phyloP scores from a whole-genome alignment of 2,113 vertebrate species.

The Engystomops pustulosus region DNA sequence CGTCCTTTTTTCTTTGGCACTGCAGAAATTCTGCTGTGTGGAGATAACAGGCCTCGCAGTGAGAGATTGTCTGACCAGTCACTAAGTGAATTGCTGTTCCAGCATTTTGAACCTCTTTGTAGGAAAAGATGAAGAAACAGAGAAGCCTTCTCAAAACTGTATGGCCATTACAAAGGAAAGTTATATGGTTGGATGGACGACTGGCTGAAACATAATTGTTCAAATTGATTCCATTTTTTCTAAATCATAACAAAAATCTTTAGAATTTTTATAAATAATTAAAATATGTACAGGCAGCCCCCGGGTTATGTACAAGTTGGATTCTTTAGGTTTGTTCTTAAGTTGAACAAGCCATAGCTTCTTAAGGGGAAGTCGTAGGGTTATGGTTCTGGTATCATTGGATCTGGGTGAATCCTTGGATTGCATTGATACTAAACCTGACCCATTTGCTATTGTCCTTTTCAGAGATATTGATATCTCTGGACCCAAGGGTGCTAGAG shows the following conservation, averaged over 20 bases:
- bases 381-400: too few species aligned
- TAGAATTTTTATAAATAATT: neutral
- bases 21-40: slow-evolving; percentile 27
- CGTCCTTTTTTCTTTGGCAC: slow-evolving; percentile 19
- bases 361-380: too few species aligned
- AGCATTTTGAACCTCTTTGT: slow-evolving; percentile 43
- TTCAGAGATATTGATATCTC: too few species aligned
- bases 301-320: too few species aligned
- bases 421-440: too few species aligned
- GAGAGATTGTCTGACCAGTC: slow-evolving; percentile 46
- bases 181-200: neutral
- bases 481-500: too few species aligned
- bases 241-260: neutral
- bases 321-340: too few species aligned
- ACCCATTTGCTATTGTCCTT: too few species aligned
- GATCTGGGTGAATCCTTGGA: too few species aligned
- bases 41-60: slow-evolving; percentile 46
- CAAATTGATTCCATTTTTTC: neutral
- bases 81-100: slow-evolving; percentile 32
- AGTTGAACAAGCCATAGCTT: too few species aligned
- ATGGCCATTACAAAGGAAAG: slow-evolving; percentile 28
- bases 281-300: slow-evolving; percentile 15
- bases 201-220: neutral
- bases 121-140: slow-evolving; percentile 37
- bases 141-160: slow-evolving; percentile 14